phyloP scores from a whole-genome alignment of 2,888 invertebrate genomes.

The Ommatoiulus sabulosus region DNA sequence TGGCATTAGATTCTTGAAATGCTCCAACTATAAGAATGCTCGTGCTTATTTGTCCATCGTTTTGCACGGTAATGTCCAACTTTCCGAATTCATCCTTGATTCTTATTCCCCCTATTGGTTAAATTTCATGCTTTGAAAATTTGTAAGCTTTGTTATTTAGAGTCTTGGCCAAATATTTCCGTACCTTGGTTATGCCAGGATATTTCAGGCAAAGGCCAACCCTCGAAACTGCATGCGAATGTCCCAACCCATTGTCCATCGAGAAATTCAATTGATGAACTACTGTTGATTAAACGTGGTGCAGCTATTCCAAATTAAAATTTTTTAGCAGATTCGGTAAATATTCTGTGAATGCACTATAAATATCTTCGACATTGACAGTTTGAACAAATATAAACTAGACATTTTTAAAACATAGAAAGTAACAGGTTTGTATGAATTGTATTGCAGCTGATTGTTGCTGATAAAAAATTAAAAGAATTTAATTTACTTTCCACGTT shows the following conservation, averaged over 20 bases:
- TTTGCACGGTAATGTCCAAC: not conserved
- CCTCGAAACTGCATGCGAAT: not conserved
- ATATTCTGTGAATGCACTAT: not conserved
- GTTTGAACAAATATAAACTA: no score
- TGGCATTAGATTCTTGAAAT: constrained; percentile 39
- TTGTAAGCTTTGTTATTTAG: not conserved
- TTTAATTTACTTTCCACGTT: no score
- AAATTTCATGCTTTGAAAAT: not conserved
- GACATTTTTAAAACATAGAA: no score
- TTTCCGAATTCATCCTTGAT: not conserved
- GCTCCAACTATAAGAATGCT: not conserved
- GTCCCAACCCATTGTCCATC: constrained; percentile 47
- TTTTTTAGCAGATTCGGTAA: not conserved
- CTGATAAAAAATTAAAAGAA: no score
- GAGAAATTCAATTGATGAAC: not conserved
- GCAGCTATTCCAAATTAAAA: constrained; percentile 21
- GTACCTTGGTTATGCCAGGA: constrained; percentile 47
- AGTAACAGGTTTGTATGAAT: no score
- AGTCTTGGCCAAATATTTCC: not conserved
- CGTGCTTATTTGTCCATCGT: not conserved
- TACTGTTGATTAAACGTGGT: not conserved
- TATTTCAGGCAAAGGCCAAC: constrained; percentile 44
- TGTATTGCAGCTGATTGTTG: no score
- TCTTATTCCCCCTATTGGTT: not conserved
- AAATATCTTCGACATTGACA: no score